Percentiles rank a stretch among this genome's conserved stretches.
phyloP scores from a whole-genome alignment of 2,888 invertebrate species.

The Cistogaster globosa region DNA sequence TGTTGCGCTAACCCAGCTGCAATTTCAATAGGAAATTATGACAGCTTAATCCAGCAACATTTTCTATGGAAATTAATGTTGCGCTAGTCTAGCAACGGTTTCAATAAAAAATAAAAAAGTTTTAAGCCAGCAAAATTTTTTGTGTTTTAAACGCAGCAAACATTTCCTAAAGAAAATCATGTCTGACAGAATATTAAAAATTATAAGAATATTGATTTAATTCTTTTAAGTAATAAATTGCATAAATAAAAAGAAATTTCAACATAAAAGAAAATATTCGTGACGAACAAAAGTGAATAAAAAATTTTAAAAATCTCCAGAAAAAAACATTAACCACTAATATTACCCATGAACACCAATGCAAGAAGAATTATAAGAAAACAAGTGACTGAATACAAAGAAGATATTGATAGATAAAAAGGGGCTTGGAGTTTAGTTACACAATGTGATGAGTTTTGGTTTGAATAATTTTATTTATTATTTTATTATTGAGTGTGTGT shows the following conservation, averaged over 20 bases:
- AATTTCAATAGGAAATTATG: no score
- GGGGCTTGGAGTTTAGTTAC: not conserved
- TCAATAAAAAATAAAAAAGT: no score
- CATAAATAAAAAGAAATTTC: not conserved
- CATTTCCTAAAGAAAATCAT: not conserved
- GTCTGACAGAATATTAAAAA: no score
- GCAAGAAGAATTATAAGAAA: conserved; percentile 14
- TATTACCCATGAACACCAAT: conserved; percentile 1
- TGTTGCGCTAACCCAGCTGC: no score
- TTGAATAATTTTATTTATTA: not conserved
- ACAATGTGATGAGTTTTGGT: not conserved
- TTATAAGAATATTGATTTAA: not conserved
- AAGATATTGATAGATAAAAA: conserved; percentile 28
- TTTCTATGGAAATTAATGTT: no score
- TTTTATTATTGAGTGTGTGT: not conserved
- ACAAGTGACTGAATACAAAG: conserved; percentile 12
- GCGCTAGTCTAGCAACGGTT: no score
- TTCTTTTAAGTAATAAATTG: conserved; percentile 1
- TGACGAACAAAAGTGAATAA: conserved; percentile 28
- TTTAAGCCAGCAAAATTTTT: not conserved
- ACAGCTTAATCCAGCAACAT: no score
- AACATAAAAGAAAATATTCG: conserved; percentile 28
- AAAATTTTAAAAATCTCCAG: conserved; percentile 7
- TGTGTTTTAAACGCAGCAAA: not conserved
- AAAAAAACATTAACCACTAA: conserved; percentile 42